Evolutionary conservation across 2,888 invertebrate genomes (phyloP).

Genomic region (Coenonympha glycerion): DNA sequence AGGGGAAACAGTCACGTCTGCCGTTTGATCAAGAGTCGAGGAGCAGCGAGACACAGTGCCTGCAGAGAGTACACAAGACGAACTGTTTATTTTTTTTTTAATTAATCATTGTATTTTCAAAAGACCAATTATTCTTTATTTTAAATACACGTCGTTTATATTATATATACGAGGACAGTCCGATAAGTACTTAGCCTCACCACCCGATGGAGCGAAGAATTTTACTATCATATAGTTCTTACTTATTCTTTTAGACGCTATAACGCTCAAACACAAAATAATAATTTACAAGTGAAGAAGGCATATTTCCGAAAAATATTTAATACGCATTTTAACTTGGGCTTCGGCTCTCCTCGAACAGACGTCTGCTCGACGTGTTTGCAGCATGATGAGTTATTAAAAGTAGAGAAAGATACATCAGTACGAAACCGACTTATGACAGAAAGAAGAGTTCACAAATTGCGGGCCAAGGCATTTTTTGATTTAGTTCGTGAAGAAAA

Average conservation of each 20-base stretch:
- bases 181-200: conserved; percentile 22
- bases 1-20: no score
- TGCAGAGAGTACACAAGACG: no score
- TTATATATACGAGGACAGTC: conserved; percentile 18
- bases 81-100: no score
- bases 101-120: no score
- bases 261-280: no score
- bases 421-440: conserved; percentile 1
- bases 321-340: background rate
- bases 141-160: no score
- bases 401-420: conserved; percentile 4
- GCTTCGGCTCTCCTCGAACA: background rate
- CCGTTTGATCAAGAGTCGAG: no score
- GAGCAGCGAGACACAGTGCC: no score
- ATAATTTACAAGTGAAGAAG: background rate
- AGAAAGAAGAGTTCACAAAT: conserved; percentile 7
- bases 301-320: background rate
- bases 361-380: background rate
- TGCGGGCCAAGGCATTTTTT: conserved; percentile 3
- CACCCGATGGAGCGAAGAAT: conserved; percentile 18
- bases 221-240: no score
- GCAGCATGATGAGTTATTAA: conserved; percentile 2
- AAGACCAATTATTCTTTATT: no score
- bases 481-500: background rate
- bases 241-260: no score